Conservation (phyloP, 2,888 invertebrate genomes). For the Stenotaenia linearis region DNA sequence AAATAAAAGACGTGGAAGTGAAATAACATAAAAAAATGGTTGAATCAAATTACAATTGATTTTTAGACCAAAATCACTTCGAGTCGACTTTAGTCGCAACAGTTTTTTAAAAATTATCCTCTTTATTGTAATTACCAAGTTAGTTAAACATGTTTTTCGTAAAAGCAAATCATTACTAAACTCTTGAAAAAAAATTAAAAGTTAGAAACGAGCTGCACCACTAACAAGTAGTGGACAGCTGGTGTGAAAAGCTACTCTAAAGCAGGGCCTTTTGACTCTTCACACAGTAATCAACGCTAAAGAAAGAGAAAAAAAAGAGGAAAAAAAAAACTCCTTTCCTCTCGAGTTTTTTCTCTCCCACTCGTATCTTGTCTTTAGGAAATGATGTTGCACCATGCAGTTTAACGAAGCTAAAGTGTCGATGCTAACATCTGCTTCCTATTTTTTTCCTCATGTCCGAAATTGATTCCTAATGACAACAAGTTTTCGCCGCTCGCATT, state of each 20-base stretch:
- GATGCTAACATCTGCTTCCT: conserved; percentile 17
- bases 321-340: not conserved
- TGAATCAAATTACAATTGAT: no score
- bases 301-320: not conserved
- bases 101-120: no score
- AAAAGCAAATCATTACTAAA: no score
- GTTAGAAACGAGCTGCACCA: no score
- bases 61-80: no score
- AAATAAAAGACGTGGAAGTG: no score
- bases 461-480: conserved; percentile 24
- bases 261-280: conserved; percentile 3
- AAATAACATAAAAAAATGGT: no score
- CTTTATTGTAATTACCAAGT: no score
- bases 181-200: not conserved
- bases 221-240: not conserved
- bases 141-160: no score
- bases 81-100: no score
- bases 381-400: conserved; percentile 26
- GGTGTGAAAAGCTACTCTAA: conserved; percentile 2
- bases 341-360: not conserved
- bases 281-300: not conserved
- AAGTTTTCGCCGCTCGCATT: not conserved
- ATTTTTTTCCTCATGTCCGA: not conserved
- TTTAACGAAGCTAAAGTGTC: conserved; percentile 17
- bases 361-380: conserved; percentile 21